Evolutionary conservation across 2,113 vertebrate species (phyloP).

Genomic region (Promerops cafer): DNA sequence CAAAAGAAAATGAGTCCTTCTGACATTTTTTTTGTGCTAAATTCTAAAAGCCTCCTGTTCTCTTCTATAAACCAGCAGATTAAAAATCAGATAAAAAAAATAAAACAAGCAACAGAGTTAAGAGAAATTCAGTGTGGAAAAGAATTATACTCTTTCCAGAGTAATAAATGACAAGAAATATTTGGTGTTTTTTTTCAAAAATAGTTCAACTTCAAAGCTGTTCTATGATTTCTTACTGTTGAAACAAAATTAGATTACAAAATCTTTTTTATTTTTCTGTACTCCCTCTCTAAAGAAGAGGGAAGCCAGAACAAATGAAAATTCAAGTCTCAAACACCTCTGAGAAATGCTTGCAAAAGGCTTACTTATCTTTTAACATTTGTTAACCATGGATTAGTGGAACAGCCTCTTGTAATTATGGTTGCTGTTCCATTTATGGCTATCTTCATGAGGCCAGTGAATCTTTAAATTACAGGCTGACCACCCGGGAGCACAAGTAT

Average conservation of each 20-base stretch:
- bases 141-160: neutral
- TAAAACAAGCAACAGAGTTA: neutral
- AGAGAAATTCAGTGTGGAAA: neutral
- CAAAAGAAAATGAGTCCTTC: neutral
- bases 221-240: slow-evolving; percentile 32
- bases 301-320: slow-evolving; percentile 45
- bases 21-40: neutral
- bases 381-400: slow-evolving; percentile 70
- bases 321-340: slow-evolving; percentile 20
- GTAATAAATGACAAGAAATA: slow-evolving; percentile 39
- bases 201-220: slow-evolving; percentile 53
- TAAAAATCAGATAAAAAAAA: neutral
- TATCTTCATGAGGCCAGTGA: slow-evolving; percentile 71
- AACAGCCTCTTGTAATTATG: slow-evolving; percentile 74
- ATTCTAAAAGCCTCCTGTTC: neutral
- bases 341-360: slow-evolving; percentile 57
- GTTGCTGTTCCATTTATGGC: slow-evolving; percentile 71
- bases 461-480: slow-evolving; percentile 78
- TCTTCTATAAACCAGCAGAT: neutral
- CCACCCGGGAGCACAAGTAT: slow-evolving; percentile 71
- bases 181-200: neutral
- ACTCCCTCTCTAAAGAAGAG: neutral
- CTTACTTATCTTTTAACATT: slow-evolving; percentile 74
- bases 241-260: slow-evolving; percentile 54
- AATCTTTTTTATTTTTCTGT: neutral